Base-by-base conservation (phyloP, 1,140 invertebrate genomes). In the Eurosta solidaginis region DNA sequence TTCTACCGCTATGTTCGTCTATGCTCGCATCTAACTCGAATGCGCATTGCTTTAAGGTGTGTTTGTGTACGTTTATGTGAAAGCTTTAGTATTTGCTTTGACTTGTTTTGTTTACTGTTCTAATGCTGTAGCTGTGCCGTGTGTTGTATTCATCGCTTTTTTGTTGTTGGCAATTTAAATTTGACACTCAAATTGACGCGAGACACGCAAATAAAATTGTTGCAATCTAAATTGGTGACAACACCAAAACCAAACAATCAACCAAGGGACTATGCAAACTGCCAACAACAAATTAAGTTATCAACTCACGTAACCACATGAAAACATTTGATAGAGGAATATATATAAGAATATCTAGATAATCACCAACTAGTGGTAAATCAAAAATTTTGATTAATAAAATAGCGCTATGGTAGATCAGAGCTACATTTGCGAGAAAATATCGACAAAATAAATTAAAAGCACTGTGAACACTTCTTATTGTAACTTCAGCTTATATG, bases 171-270 rank as follows among this genome's bases (percentile, higher is more conserved):
- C 45, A 76, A 76, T 76, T 76, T 76, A 76, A 76, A 76, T 76
- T 76, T 76, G 75, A 76, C 75, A 76, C 75, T 76, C 75, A 76
- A 76, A 76, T 76, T 76, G 75, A 76, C 75, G 49, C 45, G 20
- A 54, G 50, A 76, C 75, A 76, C 75, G 75, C 75, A 76, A 76
- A 76, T 76, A 42, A 36, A 76, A 52, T 52, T 76, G 75, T 76
- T 76, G 73, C 73, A 74, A 74, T 74, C 73, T 47, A 74, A 74
- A 74, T 74, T 74, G 73, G 33, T 68, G 59, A 68, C 59, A 68
- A 68, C 59, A 68, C 59, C 59, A 7, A 68, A 40, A 68, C 29
- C 29, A 68, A 68, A 68, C 59, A 59, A 59, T 59, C 54, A 33
- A 59, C 54, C 12, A 3, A n/a, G 22, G 54, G 29, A 59, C 54